Evolutionary conservation across 1,140 invertebrate genomes (phyloP).

Genomic region (Nephila pilipes): DNA sequence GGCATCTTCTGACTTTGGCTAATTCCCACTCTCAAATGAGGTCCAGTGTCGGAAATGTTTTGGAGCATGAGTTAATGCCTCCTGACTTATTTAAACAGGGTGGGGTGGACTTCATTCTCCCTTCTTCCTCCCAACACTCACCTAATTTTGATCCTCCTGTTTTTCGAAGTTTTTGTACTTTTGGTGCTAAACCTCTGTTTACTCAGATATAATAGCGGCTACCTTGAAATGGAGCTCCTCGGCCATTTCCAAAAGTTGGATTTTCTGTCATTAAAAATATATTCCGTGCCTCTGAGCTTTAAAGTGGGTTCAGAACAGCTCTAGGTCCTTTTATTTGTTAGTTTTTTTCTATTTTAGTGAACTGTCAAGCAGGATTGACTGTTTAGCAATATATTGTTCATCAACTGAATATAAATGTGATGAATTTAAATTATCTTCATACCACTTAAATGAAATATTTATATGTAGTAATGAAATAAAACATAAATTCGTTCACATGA

Average conservation of each 20-base stretch:
- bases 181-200: slow-evolving; percentile 5
- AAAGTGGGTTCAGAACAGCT: background rate
- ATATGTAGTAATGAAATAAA: too few species aligned
- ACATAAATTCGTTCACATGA: too few species aligned
- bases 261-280: background rate
- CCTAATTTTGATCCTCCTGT: background rate
- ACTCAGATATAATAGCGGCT: background rate
- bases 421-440: too few species aligned
- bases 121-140: background rate
- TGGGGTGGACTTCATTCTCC: background rate
- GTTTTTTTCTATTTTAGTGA: background rate
- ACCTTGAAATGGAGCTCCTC: background rate
- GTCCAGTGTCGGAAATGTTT: slow-evolving; percentile 43
- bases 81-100: slow-evolving; percentile 39
- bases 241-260: background rate
- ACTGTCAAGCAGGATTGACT: background rate
- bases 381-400: background rate
- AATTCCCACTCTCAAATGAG: slow-evolving; percentile 53
- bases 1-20: slow-evolving; percentile 54
- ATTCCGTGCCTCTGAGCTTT: background rate
- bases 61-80: slow-evolving; percentile 49
- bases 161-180: slow-evolving; percentile 27
- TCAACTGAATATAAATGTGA: too few species aligned
- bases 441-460: too few species aligned
- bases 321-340: background rate